Evolutionary conservation across 2,797 vertebrate genomes (phyloP).

Genomic region (Denticeps clupeoides): DNA sequence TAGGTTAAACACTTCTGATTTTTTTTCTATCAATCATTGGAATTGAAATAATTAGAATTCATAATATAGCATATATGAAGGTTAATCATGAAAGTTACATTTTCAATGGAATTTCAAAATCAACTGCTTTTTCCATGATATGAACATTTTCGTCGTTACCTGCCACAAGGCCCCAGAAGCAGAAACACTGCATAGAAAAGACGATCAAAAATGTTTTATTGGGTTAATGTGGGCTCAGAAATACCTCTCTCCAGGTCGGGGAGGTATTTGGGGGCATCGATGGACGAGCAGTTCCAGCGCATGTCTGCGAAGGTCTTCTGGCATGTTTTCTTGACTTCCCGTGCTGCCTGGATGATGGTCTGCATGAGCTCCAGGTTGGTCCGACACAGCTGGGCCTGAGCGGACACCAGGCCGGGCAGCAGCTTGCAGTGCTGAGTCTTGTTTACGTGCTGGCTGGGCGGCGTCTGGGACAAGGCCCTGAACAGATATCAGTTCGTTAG

Average conservation of each 20-base stretch:
- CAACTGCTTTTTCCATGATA: too few species aligned
- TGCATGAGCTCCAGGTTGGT: slow-evolving; percentile 96
- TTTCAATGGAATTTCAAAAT: too few species aligned
- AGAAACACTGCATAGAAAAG: not conserved
- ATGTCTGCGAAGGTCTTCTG: slow-evolving; percentile 89
- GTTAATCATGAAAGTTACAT: too few species aligned
- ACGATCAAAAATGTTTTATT: not conserved
- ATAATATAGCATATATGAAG: too few species aligned
- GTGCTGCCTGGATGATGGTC: slow-evolving; percentile 81
- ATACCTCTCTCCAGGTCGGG: slow-evolving; percentile 95
- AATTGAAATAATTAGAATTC: too few species aligned
- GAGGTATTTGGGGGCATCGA: slow-evolving; percentile 75
- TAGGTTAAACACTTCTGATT: too few species aligned
- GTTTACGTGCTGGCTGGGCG: slow-evolving; percentile 71
- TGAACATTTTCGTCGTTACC: too few species aligned
- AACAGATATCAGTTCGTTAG: not conserved
- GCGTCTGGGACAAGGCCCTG: slow-evolving; percentile 81
- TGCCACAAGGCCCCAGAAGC: too few species aligned
- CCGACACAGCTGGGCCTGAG: slow-evolving; percentile 91
- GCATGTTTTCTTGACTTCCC: slow-evolving; percentile 88
- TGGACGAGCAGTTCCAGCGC: slow-evolving; percentile 98
- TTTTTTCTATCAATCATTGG: too few species aligned
- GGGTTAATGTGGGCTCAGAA: too few species aligned
- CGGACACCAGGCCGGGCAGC: slow-evolving; percentile 83
- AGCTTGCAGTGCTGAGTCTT: slow-evolving; percentile 94